Base-by-base conservation (phyloP, 2,888 invertebrate species). In the Ornithoptera alexandrae region DNA sequence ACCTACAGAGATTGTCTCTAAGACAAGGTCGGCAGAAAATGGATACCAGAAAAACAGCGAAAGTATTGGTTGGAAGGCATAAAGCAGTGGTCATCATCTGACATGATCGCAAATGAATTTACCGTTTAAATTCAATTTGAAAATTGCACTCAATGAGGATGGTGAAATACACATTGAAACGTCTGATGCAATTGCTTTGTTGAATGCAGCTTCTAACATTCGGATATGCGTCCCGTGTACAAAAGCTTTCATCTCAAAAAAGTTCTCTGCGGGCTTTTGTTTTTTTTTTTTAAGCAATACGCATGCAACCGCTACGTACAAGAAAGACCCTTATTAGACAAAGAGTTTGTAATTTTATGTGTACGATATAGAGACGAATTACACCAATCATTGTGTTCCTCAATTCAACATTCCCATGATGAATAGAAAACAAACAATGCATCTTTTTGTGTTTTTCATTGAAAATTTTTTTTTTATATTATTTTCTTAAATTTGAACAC, bases 161-260 rank as follows among this genome's bases (percentile, higher is more conserved):
- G 39, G 39, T 10, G 10, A 8, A 50, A 15, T 15, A 50, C 50
- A 50, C 50, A 18, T 15, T 50, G 50, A 17, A 50, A 50, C 50
- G 17, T 50, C 15, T 50, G 50, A 50, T 50, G 50, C 50, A 18
- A 50, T 50, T 17, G 50, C 50, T 50, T 50, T 50, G 50, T 50
- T 17, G 5, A 15, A 50, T 18, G 10, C 50, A 50, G 5, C 18
- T 50, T 50, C 39, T 50, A 17, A 68, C 46, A 20, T 68, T 59
- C 22, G 59, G 53, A 64, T 68, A 68, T 59, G 20, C 36, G 53
- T 67, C 62, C 50, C 62, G 42, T 58, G 63, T 50, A 63, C 24
- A 58, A 58, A 42, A 20, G 65, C 18, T n/a, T 39, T 39, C 36
- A 61, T 39, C 12, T n/a, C 61, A 39, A 57, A 57, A n/a, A n/a